A percentile compares a stretch with the other conserved stretches of the same genome.
Evolutionary conservation across 1,140 invertebrate species (phyloP).

Genomic region (Nephila pilipes): DNA sequence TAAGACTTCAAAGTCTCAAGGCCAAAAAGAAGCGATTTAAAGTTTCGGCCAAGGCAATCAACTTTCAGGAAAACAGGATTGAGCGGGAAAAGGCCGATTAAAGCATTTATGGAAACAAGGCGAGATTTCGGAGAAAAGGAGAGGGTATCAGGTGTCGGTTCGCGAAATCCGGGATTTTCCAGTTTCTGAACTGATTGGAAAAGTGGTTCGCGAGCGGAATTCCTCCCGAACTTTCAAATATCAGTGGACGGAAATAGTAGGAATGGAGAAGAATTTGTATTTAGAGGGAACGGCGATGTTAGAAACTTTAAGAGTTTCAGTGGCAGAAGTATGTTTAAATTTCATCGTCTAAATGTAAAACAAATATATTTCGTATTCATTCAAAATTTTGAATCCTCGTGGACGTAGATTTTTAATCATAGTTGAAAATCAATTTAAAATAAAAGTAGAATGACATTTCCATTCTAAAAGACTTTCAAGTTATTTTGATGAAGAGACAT

Average conservation of each 20-base stretch:
- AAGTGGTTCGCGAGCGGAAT: background rate
- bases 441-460: no score
- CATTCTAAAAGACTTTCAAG: no score
- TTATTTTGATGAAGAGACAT: no score
- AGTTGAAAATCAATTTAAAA: no score
- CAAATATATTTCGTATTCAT: no score
- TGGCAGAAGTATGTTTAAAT: background rate
- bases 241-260: background rate
- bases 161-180: conserved; percentile 47
- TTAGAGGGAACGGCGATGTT: background rate
- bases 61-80: background rate
- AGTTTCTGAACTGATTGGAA: conserved; percentile 55
- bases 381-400: no score
- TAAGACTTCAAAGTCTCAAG: background rate
- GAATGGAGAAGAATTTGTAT: background rate
- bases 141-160: conserved; percentile 48
- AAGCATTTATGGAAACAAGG: conserved; percentile 53
- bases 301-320: background rate
- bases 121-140: background rate
- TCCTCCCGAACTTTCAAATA: conserved; percentile 9
- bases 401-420: no score
- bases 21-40: background rate
- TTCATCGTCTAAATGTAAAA: background rate
- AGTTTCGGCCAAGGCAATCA: background rate
- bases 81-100: conserved; percentile 56